Evolutionary conservation across 2,113 vertebrate species (phyloP).

Genomic region (Centropus bengalensis): DNA sequence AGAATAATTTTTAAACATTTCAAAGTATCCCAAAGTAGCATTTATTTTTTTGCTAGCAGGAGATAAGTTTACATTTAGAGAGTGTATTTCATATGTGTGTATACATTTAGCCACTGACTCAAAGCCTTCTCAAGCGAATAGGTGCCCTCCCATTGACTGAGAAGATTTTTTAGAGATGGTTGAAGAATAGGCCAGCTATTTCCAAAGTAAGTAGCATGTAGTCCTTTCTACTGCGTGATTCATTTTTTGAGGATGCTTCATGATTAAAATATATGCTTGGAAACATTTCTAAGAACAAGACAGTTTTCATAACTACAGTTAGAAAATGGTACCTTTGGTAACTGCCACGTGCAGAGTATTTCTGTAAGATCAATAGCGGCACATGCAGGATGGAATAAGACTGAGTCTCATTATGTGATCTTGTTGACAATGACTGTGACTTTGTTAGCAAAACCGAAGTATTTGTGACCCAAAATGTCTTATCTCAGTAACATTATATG

Average conservation of each 20-base stretch:
- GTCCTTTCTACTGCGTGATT: background rate
- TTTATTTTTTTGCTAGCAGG: slow-evolving; percentile 33
- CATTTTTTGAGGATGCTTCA: background rate
- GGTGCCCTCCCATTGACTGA: background rate
- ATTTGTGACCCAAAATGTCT: slow-evolving; percentile 7
- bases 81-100: background rate
- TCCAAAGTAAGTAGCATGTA: background rate
- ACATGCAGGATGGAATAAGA: background rate
- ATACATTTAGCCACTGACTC: background rate
- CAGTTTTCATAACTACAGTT: background rate
- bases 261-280: background rate
- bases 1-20: slow-evolving; percentile 70
- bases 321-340: background rate
- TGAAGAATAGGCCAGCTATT: background rate
- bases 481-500: slow-evolving; percentile 23
- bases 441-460: background rate
- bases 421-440: background rate
- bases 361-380: background rate
- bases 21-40: slow-evolving; percentile 44
- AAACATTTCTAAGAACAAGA: background rate
- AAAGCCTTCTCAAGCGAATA: background rate
- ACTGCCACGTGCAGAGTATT: background rate
- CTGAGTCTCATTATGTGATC: background rate
- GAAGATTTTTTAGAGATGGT: background rate
- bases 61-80: slow-evolving; percentile 46